These are phyloP conservation scores for Drosophila buzzatii DNA, from an alignment of 2,888 invertebrate genomes.

Conservation along the genomic window DNA sequence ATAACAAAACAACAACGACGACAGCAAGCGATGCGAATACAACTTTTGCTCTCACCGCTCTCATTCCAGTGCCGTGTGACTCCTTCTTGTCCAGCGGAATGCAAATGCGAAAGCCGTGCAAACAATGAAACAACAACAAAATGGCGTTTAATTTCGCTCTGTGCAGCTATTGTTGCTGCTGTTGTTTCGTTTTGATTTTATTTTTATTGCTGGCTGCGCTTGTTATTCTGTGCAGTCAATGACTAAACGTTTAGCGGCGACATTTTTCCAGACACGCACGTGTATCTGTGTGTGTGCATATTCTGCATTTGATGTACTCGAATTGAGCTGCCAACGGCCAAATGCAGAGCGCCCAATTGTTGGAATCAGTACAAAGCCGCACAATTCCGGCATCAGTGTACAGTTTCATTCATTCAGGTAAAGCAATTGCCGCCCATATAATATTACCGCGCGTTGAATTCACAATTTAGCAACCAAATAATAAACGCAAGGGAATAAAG, in stretches of 20 bases:
- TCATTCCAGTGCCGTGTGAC: slow-evolving; percentile 27
- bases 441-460: slow-evolving; percentile 19
- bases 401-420: slow-evolving; percentile 33
- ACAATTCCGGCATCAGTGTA: slow-evolving; percentile 20
- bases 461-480: slow-evolving; percentile 16
- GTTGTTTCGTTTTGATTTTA: slow-evolving; percentile 20
- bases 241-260: slow-evolving; percentile 35
- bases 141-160: slow-evolving; percentile 45
- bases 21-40: slow-evolving; percentile 8
- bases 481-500: not conserved
- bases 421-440: not conserved
- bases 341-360: slow-evolving; percentile 33
- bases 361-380: slow-evolving; percentile 21
- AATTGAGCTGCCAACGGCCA: slow-evolving; percentile 37
- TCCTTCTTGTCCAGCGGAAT: slow-evolving; percentile 35
- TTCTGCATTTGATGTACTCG: slow-evolving; percentile 23
- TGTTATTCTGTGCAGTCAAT: slow-evolving; percentile 28
- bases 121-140: slow-evolving; percentile 45
- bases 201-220: slow-evolving; percentile 16
- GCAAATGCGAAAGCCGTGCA: slow-evolving; percentile 46
- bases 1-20: not conserved
- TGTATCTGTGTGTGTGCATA: not conserved
- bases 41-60: slow-evolving; percentile 23
- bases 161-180: slow-evolving; percentile 15
- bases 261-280: slow-evolving; percentile 9